Evolutionary conservation across 2,113 vertebrate species (phyloP), one percentile per base, ranked within the genome.

Genomic region (Forbesichthys papilliferus): DNA sequence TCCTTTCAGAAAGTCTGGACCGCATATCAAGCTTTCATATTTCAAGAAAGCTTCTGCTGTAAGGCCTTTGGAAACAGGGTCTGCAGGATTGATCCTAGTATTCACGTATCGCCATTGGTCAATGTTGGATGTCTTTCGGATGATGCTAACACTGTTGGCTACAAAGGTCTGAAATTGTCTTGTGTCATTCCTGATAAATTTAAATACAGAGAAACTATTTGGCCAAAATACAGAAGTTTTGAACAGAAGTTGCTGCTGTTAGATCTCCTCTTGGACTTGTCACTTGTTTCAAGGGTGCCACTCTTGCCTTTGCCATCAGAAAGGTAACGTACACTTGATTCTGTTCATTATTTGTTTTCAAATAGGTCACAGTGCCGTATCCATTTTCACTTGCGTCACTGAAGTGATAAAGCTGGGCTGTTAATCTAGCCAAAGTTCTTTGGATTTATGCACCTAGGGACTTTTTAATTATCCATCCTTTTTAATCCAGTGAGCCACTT

Each of bases 381-480:
- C 46, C 71, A 36, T 4, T 48, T 12, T 66, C 47, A 20, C 71
- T 60, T 42, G 71, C 71, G 42, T 66, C 54, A 6, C 54, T 11
- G 11, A 73, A 73, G 6, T 73, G 63, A 34, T 73, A 48, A 3
- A 73, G 20, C 10, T 65, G 63, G 8, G 71, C 63, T 9, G 62
- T 48, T 65, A 3, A 59, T 57, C 57, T 60, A 1, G 42, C 55
- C 62, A 66, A 73, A 66, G 55, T 33, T 12, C 20, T 1, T 1
- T 10, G 62, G 27, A 16, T 67, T 67, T 0, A 74, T 46, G 34
- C 64, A 53, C 18, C 71, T 55, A 0, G 1, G 16, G 4, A 67
- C 13, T 3, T 36, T 18, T n/a, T 66, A 66, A 8, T 42, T n/a
- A 51, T 52, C 34, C 4, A 60, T 52, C 6, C n/a, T 61, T 13